Evolutionary conservation across 2,113 vertebrate species (phyloP).

Genomic region (Ophiodon elongatus): DNA sequence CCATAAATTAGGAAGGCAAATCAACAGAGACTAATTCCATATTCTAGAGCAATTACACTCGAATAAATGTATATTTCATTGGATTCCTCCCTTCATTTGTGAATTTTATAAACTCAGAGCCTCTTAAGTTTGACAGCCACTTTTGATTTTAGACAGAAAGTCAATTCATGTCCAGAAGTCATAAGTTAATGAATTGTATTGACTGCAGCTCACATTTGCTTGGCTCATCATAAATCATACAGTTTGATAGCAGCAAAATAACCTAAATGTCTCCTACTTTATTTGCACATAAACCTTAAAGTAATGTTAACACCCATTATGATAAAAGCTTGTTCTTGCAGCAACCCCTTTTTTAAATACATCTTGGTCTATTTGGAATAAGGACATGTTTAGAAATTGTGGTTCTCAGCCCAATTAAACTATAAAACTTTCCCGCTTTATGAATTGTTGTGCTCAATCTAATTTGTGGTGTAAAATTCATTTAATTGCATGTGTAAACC

Average conservation of each 20-base stretch:
- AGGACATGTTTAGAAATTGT: constrained; percentile 11
- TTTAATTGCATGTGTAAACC: constrained; percentile 36
- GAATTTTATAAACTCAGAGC: constrained; percentile 29
- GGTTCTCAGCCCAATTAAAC: constrained; percentile 36
- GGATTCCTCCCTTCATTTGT: constrained; percentile 29
- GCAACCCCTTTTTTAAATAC: background rate
- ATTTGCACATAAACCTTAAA: constrained; percentile 13
- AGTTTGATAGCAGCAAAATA: constrained; percentile 2
- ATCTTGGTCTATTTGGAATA: background rate
- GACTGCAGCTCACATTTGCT: constrained; percentile 35
- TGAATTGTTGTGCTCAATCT: constrained; percentile 4
- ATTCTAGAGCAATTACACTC: constrained; percentile 29
- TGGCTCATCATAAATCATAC: constrained; percentile 33
- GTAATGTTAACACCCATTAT: background rate
- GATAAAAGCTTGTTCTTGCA: background rate
- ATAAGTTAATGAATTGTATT: constrained; percentile 55
- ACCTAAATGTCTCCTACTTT: constrained; percentile 17
- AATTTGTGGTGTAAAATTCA: constrained; percentile 36
- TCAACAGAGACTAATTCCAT: constrained; percentile 29
- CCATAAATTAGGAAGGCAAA: constrained; percentile 24
- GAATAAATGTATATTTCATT: constrained; percentile 52
- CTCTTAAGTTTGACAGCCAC: constrained; percentile 42
- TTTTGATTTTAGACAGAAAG: constrained; percentile 59
- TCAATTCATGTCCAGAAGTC: constrained; percentile 63
- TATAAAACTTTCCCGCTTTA: constrained; percentile 6